Conservation (phyloP, 2,888 invertebrate species). For the Fissipunctia ypsillon region DNA sequence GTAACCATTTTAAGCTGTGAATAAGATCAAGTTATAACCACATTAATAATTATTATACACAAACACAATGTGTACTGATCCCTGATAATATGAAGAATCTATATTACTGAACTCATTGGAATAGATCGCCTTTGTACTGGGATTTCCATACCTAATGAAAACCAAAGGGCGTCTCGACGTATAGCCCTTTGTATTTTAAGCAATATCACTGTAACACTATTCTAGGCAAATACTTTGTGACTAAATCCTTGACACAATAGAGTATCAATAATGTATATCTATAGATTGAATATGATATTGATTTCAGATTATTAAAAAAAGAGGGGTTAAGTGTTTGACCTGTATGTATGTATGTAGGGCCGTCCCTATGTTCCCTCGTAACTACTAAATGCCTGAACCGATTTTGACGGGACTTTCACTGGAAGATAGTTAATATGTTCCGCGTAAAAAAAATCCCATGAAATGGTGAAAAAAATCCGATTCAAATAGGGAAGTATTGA, state of each 20-base stretch:
- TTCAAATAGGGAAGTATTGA: too few species aligned
- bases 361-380: too few species aligned
- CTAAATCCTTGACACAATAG: background rate
- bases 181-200: slow-evolving; percentile 23
- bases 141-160: slow-evolving; percentile 37
- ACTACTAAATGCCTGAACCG: too few species aligned
- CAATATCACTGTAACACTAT: slow-evolving; percentile 13
- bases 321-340: too few species aligned
- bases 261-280: background rate
- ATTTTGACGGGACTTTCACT: too few species aligned
- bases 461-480: too few species aligned
- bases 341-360: too few species aligned
- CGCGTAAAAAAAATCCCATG: too few species aligned
- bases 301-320: too few species aligned
- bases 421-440: too few species aligned
- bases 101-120: background rate
- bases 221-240: slow-evolving; percentile 9
- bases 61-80: background rate
- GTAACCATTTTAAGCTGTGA: background rate
- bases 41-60: background rate
- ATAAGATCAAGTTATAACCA: background rate
- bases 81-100: background rate
- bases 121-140: slow-evolving; percentile 27
- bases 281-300: background rate
- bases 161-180: background rate